Conservation (phyloP, 2,888 invertebrate species). For the Spisula solida region DNA sequence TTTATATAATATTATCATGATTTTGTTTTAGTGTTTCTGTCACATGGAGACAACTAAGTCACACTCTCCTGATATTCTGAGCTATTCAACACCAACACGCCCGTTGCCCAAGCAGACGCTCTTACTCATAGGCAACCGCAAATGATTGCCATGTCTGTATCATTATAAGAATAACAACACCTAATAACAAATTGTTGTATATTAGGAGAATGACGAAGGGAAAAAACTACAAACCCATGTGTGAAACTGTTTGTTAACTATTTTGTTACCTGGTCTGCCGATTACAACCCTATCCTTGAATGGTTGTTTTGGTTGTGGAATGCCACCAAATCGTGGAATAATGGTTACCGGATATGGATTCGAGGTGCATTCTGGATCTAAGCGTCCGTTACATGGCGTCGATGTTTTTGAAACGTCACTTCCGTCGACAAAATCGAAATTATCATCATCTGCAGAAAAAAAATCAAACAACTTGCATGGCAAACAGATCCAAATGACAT, state of each 20-base stretch:
- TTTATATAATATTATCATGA: no score
- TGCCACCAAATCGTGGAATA: conserved; percentile 60
- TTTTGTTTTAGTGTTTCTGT: no score
- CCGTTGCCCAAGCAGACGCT: no score
- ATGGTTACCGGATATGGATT: conserved; percentile 71
- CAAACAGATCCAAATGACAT: background rate
- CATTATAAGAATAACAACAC: no score
- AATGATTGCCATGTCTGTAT: no score
- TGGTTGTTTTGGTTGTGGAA: conserved; percentile 23
- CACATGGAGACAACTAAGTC: no score
- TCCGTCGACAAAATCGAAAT: conserved; percentile 10
- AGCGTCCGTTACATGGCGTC: background rate
- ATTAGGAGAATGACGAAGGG: no score
- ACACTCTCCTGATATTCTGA: no score
- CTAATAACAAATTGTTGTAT: no score
- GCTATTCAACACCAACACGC: no score
- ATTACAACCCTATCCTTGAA: conserved; percentile 2
- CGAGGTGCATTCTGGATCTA: conserved; percentile 20
- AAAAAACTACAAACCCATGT: no score
- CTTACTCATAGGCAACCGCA: no score
- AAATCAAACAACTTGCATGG: background rate
- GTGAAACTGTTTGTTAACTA: background rate
- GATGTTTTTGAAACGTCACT: background rate
- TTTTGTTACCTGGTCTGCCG: conserved; percentile 18
- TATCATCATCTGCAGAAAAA: background rate